Conservation (phyloP, 2,888 invertebrate species). For the Alsophila aescularia region DNA sequence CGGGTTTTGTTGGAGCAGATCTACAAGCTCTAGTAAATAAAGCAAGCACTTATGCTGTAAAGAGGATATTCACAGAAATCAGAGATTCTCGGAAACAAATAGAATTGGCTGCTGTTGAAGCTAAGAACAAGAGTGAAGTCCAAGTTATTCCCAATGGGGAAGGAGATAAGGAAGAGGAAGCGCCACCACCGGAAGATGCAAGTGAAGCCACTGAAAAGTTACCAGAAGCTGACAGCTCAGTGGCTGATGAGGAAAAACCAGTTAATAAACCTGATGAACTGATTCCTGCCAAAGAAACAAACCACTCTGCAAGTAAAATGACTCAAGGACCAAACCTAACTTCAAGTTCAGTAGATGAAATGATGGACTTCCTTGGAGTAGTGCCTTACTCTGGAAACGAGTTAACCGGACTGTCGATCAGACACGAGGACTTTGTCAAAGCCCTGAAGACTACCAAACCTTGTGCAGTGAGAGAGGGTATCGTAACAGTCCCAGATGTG, state of each 20-base stretch:
- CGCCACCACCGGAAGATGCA: constrained; percentile 34
- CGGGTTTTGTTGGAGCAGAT: constrained; percentile 98
- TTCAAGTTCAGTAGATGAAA: constrained; percentile 71
- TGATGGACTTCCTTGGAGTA: constrained; percentile 87
- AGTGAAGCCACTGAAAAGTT: constrained; percentile 46
- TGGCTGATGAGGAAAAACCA: constrained; percentile 44
- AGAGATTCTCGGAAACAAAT: constrained; percentile 45
- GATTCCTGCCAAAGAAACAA: constrained; percentile 38
- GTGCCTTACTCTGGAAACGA: constrained; percentile 86
- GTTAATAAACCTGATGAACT: constrained; percentile 40
- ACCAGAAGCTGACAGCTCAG: constrained; percentile 39
- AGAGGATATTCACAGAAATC: constrained; percentile 80
- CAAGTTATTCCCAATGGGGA: constrained; percentile 71
- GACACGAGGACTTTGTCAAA: constrained; percentile 89
- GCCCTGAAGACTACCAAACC: constrained; percentile 95
- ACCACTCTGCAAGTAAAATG: constrained; percentile 35
- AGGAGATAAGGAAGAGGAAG: constrained; percentile 52
- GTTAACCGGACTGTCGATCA: constrained; percentile 87
- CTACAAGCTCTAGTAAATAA: constrained; percentile 93
- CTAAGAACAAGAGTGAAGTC: constrained; percentile 46
- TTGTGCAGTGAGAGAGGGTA: constrained; percentile 97
- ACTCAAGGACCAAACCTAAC: constrained; percentile 39
- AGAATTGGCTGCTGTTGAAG: constrained; percentile 33
- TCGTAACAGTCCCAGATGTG: constrained; percentile 98
- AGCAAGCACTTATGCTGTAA: constrained; percentile 94